These are phyloP conservation scores for Cryptomyrus ogoouensis DNA, from an alignment of 2,113 vertebrate species.

Conservation along the genomic window DNA sequence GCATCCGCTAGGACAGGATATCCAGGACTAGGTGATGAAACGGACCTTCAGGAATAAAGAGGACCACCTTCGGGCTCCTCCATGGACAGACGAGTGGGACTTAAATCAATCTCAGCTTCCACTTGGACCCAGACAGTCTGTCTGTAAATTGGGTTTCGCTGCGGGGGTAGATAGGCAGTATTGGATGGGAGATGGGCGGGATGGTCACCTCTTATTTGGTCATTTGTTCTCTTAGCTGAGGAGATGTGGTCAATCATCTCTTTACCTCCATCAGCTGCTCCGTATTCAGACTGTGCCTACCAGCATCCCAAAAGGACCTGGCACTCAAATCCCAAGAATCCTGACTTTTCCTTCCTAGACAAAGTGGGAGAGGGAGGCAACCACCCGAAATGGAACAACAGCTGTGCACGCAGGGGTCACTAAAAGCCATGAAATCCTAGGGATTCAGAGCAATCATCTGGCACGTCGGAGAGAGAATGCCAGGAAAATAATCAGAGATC, in stretches of 20 bases:
- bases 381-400: neutral
- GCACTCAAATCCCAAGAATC: neutral
- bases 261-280: neutral
- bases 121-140: neutral
- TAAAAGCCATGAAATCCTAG: conserved; percentile 33
- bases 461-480: conserved; percentile 4
- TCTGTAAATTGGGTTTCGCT: neutral
- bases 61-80: neutral
- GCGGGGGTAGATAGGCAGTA: neutral
- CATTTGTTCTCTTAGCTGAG: conserved; percentile 9
- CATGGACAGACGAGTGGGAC: neutral
- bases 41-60: neutral
- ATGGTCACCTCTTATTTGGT: neutral
- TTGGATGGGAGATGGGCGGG: neutral
- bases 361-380: neutral
- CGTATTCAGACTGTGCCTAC: neutral
- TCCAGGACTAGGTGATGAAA: neutral
- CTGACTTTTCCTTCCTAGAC: neutral
- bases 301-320: neutral
- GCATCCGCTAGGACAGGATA: neutral
- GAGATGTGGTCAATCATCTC: neutral
- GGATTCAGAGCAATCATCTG: conserved; percentile 36
- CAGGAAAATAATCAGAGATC: conserved; percentile 27
- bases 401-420: neutral
- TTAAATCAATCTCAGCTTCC: conserved; percentile 17